Conservation (phyloP, 2,113 vertebrate genomes). For the Uria lomvia region DNA sequence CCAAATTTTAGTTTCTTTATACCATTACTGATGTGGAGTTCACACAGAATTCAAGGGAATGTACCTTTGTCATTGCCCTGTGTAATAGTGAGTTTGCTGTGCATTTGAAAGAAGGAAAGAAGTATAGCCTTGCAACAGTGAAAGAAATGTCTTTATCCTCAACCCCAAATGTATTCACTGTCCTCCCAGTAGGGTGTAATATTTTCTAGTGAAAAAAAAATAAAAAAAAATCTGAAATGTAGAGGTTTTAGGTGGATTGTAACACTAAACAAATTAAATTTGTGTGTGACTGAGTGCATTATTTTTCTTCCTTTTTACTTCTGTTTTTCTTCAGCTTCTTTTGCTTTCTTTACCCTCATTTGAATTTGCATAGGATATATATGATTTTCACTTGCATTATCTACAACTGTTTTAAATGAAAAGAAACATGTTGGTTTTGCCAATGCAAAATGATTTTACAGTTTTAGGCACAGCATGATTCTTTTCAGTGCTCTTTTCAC, state of each 20-base stretch:
- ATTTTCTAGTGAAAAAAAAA: neutral
- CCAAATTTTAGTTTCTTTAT: neutral
- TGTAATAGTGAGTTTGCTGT: neutral
- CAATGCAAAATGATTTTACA: neutral
- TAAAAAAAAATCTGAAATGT: neutral
- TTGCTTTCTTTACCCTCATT: neutral
- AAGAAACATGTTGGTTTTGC: neutral
- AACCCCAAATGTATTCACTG: neutral
- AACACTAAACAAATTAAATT: neutral
- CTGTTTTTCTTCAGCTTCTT: neutral
- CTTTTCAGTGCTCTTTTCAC: neutral
- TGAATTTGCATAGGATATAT: neutral
- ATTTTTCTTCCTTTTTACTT: neutral
- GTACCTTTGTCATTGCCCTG: neutral
- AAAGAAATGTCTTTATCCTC: neutral
- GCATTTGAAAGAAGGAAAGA: neutral
- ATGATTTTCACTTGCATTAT: neutral
- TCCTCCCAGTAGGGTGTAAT: neutral
- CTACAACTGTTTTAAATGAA: neutral
- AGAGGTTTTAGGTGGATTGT: neutral
- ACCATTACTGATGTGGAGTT: neutral
- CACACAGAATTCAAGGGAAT: neutral
- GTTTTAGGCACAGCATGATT: neutral
- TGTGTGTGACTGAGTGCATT: neutral
- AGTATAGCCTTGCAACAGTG: neutral